These are phyloP conservation scores for Ranitomeya imitator DNA, from an alignment of 2,113 vertebrate genomes.

Conservation along the genomic window DNA sequence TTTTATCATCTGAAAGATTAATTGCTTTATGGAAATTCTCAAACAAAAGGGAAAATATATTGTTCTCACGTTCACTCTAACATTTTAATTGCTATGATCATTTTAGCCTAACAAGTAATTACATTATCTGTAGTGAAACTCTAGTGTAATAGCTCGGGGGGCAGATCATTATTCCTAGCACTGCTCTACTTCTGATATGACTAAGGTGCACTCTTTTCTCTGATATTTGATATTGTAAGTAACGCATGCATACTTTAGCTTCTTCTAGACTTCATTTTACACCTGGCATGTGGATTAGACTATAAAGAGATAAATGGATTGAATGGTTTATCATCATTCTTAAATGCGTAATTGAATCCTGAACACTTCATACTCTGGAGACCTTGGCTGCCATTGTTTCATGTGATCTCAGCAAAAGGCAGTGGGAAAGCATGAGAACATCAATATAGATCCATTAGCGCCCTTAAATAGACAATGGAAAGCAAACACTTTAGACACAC, in stretches of 20 bases:
- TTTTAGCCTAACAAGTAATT: slow-evolving; percentile 25
- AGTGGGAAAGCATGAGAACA: slow-evolving; percentile 36
- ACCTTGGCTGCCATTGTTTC: slow-evolving; percentile 36
- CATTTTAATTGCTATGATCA: slow-evolving; percentile 38
- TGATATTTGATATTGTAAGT: not conserved
- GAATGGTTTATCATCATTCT: slow-evolving; percentile 25
- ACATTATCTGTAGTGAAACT: slow-evolving; percentile 13
- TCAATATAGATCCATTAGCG: slow-evolving; percentile 41
- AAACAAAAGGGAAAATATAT: slow-evolving; percentile 18
- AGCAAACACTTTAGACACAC: slow-evolving; percentile 28
- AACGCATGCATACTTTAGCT: too few relatives aligned
- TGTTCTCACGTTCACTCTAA: slow-evolving; percentile 21
- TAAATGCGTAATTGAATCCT: slow-evolving; percentile 50
- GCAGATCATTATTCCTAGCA: slow-evolving; percentile 32
- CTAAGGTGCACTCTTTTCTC: not conserved
- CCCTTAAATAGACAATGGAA: slow-evolving; percentile 39
- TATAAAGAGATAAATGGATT: not conserved
- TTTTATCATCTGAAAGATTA: slow-evolving; percentile 23
- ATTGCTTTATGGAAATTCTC: slow-evolving; percentile 8
- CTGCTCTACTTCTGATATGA: not conserved
- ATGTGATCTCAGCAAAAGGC: slow-evolving; percentile 40
- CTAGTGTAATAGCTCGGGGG: slow-evolving; percentile 24
- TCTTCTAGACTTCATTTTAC: not conserved
- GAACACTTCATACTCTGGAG: slow-evolving; percentile 38
- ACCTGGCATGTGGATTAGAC: not conserved